Evolutionary conservation across 1,140 invertebrate species (phyloP).

Genomic region (Pectinophora gossypiella): DNA sequence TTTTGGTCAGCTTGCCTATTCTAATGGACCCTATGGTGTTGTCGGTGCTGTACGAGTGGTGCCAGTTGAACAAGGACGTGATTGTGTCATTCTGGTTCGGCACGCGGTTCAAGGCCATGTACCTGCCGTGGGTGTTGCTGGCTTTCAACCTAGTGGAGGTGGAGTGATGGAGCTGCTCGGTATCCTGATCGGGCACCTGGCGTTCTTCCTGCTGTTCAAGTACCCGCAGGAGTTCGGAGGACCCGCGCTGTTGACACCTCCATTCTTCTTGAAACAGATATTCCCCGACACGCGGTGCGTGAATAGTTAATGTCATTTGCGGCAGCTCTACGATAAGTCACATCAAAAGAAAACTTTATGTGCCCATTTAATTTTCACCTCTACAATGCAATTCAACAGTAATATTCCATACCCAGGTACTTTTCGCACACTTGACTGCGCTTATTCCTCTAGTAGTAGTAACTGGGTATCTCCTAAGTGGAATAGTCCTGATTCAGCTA

Average conservation of each 20-base stretch:
- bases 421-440: too few relatives aligned
- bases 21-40: constrained; percentile 98
- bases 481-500: too few relatives aligned
- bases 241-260: constrained; percentile 86
- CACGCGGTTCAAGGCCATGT: constrained; percentile 98
- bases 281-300: constrained; percentile 82
- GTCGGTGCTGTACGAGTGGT: constrained; percentile 98
- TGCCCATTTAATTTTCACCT: too few relatives aligned
- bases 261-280: constrained; percentile 86
- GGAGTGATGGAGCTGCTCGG: constrained; percentile 94
- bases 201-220: constrained; percentile 97
- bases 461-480: too few relatives aligned
- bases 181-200: constrained; percentile 96
- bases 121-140: constrained; percentile 97
- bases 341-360: too few relatives aligned
- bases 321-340: too few relatives aligned
- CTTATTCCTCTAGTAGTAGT: too few relatives aligned
- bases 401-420: too few relatives aligned
- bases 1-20: too few relatives aligned
- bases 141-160: constrained; percentile 96
- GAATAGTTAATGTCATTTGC: too few relatives aligned
- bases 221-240: constrained; percentile 98
- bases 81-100: constrained; percentile 99
- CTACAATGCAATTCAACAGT: too few relatives aligned
- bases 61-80: constrained; percentile 96